Evolutionary conservation across 2,888 invertebrate species (phyloP), one percentile per base, ranked within the genome.

Genomic region (Lutraria lutraria): DNA sequence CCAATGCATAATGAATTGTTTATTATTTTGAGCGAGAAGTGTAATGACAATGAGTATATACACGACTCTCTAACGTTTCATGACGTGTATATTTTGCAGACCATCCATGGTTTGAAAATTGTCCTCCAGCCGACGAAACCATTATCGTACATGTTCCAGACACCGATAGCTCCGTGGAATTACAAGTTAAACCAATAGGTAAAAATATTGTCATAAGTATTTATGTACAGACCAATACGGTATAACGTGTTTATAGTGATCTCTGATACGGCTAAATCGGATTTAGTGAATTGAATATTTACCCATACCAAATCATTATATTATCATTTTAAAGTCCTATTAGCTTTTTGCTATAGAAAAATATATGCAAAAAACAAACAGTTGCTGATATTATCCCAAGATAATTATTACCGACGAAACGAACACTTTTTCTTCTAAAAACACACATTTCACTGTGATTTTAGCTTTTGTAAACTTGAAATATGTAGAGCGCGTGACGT

Each of bases 61-160:
- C 25, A n/a, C 21, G 43, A 2, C n/a, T 60, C 21, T 60, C 21
- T 8, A 21, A 60, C n/a, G 60, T 60, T 60, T 21, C 8, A 21
- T 60, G 21, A 25, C 8, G 3, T 16, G 2, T 56, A 2, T 56
- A 21, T 29, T 34, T 87, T 91, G 2, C 88, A 94, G 94, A 91
- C 31, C 86, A 85, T 43, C 95, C 95, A 25, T 92, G 92, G 82
- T 95, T 95, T 91, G 93, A 93, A 34, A 90, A 92, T 84, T 95
- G 95, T 88, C 95, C 95, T 0, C 95, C 95, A 0, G 83, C 92
- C 81, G 93, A 93, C 12, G 92, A 94, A 60, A 92, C 92, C 12
- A 92, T 94, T 81, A 90, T 92, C n/a, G 88, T 92, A 82, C 81
- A 87, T 21, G 89, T 94, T n/a, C 93, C 94, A 6, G 87, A 92